A percentile compares a stretch with the other conserved stretches of the same genome.
Conservation (phyloP, 2,888 invertebrate genomes). For the Norana najaformis region DNA sequence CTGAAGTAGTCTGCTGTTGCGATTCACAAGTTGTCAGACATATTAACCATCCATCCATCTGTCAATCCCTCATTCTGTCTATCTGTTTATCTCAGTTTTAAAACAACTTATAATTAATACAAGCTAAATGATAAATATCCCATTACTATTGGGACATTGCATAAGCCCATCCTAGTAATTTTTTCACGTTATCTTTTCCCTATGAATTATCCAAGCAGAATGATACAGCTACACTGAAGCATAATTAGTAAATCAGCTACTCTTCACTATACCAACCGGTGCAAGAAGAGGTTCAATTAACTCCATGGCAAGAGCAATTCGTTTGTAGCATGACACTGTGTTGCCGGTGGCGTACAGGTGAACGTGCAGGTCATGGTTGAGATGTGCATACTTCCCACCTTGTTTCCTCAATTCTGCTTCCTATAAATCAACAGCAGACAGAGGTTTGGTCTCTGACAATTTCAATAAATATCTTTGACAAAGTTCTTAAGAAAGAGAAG, state of each 20-base stretch:
- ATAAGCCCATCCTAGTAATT: too few relatives aligned
- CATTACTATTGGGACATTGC: too few relatives aligned
- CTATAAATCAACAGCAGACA: constrained; percentile 56
- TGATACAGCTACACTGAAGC: background rate
- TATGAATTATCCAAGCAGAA: too few relatives aligned
- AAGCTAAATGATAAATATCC: too few relatives aligned
- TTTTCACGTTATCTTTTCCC: too few relatives aligned
- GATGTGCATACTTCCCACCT: constrained; percentile 83
- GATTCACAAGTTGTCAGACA: too few relatives aligned
- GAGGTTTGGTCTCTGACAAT: background rate
- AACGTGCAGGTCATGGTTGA: constrained; percentile 84
- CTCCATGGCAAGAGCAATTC: constrained; percentile 75
- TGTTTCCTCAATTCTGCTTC: constrained; percentile 84
- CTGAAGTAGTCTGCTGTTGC: background rate
- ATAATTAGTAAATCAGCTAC: background rate
- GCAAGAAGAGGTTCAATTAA: constrained; percentile 16
- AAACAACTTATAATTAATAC: too few relatives aligned
- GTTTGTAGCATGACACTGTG: constrained; percentile 84
- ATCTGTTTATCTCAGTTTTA: too few relatives aligned
- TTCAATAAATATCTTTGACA: background rate
- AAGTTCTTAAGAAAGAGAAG: background rate
- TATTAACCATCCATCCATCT: too few relatives aligned
- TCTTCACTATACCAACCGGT: background rate
- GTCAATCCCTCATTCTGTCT: too few relatives aligned
- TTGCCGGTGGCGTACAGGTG: constrained; percentile 85